Percentiles rank a stretch among this genome's conserved stretches.
Evolutionary conservation across 2,888 invertebrate genomes (phyloP).

Genomic region (Rhodophaea formosa): DNA sequence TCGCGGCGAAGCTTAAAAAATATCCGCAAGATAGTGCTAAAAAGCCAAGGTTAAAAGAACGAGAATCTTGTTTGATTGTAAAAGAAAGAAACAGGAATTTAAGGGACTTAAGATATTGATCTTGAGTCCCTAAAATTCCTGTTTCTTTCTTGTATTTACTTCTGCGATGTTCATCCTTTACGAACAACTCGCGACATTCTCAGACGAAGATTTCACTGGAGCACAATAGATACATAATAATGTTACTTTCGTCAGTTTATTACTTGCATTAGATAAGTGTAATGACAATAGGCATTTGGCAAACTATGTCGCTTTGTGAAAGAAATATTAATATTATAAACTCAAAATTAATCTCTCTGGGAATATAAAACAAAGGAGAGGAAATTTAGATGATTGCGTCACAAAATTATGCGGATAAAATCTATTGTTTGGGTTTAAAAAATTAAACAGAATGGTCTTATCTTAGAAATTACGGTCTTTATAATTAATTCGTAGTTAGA

Average conservation of each 20-base stretch:
- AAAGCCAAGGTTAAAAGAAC: not conserved
- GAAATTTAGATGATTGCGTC: conserved; percentile 1
- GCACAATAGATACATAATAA: conserved; percentile 14
- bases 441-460: not conserved
- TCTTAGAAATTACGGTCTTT: conserved; percentile 3
- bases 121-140: not conserved
- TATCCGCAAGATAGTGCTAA: not conserved
- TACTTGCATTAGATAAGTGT: conserved; percentile 14
- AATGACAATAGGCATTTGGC: conserved; percentile 9
- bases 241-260: conserved; percentile 16
- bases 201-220: conserved; percentile 4
- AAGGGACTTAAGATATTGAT: not conserved
- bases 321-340: conserved; percentile 5
- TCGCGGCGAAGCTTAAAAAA: not conserved
- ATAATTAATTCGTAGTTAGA: not conserved
- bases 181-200: not conserved
- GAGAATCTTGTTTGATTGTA: not conserved
- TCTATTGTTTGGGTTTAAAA: conserved; percentile 36
- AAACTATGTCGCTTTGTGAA: not conserved
- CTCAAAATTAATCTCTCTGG: not conserved
- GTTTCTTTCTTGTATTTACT: not conserved
- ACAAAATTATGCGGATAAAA: conserved; percentile 31
- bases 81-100: not conserved
- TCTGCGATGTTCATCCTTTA: not conserved
- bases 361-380: conserved; percentile 8